A percentile compares a stretch with the other conserved stretches of the same genome.
phyloP scores from a whole-genome alignment of 2,888 invertebrate genomes.

The Resseliella maxima region DNA sequence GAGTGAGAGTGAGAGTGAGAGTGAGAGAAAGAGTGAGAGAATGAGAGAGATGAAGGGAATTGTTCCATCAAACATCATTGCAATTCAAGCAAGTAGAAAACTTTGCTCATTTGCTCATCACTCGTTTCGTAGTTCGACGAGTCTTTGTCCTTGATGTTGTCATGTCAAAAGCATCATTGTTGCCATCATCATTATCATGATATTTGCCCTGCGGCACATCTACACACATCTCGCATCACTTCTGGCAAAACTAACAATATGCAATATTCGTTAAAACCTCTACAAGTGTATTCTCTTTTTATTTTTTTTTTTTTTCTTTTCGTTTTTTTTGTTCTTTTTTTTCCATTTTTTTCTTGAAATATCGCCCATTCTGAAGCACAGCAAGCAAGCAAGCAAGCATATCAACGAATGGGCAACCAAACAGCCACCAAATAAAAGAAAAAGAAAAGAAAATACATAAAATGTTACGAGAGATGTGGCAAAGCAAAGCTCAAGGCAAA shows the following conservation, averaged over 20 bases:
- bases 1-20: too few relatives aligned
- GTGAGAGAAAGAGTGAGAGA: background rate
- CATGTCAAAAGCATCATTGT: conserved; percentile 41
- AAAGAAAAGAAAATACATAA: background rate
- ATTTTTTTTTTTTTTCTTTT: background rate
- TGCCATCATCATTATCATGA: conserved; percentile 38
- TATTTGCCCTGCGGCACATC: conserved; percentile 44
- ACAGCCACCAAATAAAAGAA: too few relatives aligned
- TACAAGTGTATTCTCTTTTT: background rate
- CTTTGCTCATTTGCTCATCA: conserved; percentile 22
- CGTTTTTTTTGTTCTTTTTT: background rate
- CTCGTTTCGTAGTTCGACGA: background rate
- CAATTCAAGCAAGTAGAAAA: background rate
- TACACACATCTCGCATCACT: conserved; percentile 4
- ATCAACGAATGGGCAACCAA: background rate
- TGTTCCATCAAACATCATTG: background rate
- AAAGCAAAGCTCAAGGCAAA: background rate
- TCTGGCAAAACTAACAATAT: conserved; percentile 40
- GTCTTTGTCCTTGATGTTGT: conserved; percentile 20
- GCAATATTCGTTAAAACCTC: conserved; percentile 42
- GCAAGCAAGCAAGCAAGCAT: too few relatives aligned
- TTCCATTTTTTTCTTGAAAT: background rate
- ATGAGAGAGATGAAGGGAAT: background rate
- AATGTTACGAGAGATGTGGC: background rate
- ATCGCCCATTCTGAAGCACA: background rate